phyloP scores from a whole-genome alignment of 1,140 invertebrate species.

The Luehdorfia chinensis region DNA sequence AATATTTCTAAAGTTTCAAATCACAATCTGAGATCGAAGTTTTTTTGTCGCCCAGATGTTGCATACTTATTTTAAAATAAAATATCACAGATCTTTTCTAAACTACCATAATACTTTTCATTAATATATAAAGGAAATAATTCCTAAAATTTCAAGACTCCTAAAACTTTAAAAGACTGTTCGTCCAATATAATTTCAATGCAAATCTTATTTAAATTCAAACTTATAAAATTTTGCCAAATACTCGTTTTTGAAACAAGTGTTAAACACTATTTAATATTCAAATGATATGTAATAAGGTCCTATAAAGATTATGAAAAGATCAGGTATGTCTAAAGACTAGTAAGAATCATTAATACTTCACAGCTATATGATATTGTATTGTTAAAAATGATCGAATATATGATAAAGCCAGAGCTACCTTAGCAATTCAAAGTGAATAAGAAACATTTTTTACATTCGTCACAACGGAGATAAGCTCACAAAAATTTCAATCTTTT shows the following conservation, averaged over 20 bases:
- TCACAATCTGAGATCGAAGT: constrained; percentile 67
- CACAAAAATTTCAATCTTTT: neutral
- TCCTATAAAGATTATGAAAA: constrained; percentile 49
- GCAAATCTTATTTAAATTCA: neutral
- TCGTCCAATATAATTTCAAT: constrained; percentile 24
- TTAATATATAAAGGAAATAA: constrained; percentile 27
- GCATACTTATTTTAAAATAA: constrained; percentile 53
- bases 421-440: constrained; percentile 43
- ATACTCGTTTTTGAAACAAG: constrained; percentile 21
- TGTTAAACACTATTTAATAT: constrained; percentile 15
- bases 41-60: constrained; percentile 64
- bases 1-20: constrained; percentile 42
- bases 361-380: constrained; percentile 1
- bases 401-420: constrained; percentile 39
- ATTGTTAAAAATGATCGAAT: neutral
- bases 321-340: constrained; percentile 41
- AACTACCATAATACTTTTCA: constrained; percentile 68
- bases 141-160: constrained; percentile 3
- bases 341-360: constrained; percentile 27
- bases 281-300: constrained; percentile 60
- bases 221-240: constrained; percentile 1
- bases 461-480: neutral
- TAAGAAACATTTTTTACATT: constrained; percentile 16
- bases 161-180: neutral
- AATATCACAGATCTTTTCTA: constrained; percentile 70